Evolutionary conservation across 2,888 invertebrate genomes (phyloP).

Genomic region (Drosophila hawaiiensis): DNA sequence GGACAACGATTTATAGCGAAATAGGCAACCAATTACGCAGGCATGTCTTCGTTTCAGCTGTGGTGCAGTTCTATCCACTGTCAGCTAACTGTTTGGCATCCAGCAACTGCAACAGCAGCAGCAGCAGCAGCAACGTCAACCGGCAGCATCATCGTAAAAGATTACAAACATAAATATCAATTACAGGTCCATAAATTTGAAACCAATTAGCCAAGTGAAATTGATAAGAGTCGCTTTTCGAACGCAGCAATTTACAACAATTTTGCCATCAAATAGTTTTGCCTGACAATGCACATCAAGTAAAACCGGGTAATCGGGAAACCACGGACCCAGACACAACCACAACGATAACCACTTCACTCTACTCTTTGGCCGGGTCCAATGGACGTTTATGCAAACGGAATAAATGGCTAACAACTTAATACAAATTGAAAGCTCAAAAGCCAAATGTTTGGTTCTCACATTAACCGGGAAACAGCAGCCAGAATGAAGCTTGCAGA

Average conservation of each 20-base stretch:
- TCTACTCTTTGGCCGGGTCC: conserved; percentile 4
- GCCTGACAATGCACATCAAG: conserved; percentile 61
- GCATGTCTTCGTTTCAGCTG: conserved; percentile 46
- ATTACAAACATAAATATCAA: conserved; percentile 82
- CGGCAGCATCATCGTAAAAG: conserved; percentile 38
- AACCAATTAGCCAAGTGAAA: conserved; percentile 84
- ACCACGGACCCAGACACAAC: background rate
- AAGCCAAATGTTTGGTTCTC: conserved; percentile 81
- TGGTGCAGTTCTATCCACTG: conserved; percentile 30
- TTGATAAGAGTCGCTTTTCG: conserved; percentile 80
- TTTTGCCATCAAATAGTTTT: conserved; percentile 55
- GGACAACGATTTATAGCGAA: conserved; percentile 71
- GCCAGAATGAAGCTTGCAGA: conserved; percentile 24
- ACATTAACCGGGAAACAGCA: conserved; percentile 74
- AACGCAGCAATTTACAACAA: conserved; percentile 71
- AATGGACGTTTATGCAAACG: conserved; percentile 59
- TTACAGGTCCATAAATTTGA: conserved; percentile 84
- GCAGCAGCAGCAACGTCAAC: conserved; percentile 21
- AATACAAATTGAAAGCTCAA: conserved; percentile 81
- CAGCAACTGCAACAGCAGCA: conserved; percentile 27
- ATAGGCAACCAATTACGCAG: conserved; percentile 77
- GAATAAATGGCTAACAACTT: conserved; percentile 61
- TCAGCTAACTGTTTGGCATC: conserved; percentile 63
- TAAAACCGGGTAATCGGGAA: conserved; percentile 8
- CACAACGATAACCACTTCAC: background rate